phyloP scores from a whole-genome alignment of 2,113 vertebrate species.

The Cromileptes altivelis region DNA sequence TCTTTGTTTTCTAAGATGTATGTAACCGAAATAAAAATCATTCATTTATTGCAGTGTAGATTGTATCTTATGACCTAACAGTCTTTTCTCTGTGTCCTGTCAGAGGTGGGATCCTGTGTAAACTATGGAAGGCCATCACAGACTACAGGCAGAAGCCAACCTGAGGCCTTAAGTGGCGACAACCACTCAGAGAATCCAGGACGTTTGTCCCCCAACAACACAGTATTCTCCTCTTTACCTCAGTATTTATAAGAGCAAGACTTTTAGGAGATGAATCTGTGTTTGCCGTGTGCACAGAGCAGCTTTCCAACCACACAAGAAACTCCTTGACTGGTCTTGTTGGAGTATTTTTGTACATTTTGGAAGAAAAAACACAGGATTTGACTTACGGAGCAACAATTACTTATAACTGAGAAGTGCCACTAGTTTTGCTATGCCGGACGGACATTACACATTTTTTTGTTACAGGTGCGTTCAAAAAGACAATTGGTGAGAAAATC shows the following conservation, averaged over 20 bases:
- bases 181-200: conserved; percentile 57
- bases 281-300: conserved; percentile 16
- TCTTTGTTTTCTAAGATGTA: no score
- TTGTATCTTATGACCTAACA: neutral
- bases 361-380: conserved; percentile 10
- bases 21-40: no score
- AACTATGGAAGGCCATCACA: conserved; percentile 94
- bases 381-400: conserved; percentile 42
- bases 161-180: conserved; percentile 78
- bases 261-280: conserved; percentile 41
- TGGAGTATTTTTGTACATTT: conserved; percentile 39
- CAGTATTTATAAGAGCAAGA: conserved; percentile 88
- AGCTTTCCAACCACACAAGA: conserved; percentile 26
- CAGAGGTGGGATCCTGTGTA: conserved; percentile 96
- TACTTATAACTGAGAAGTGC: conserved; percentile 55
- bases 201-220: conserved; percentile 59
- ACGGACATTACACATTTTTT: conserved; percentile 46
- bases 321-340: neutral
- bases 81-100: conserved; percentile 32
- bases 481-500: conserved; percentile 27
- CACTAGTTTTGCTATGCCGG: conserved; percentile 63
- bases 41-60: no score
- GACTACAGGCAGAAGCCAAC: conserved; percentile 89
- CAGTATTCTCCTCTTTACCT: conserved; percentile 86
- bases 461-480: conserved; percentile 57